A percentile compares a stretch with the other conserved stretches of the same genome.
Conservation (phyloP, 2,797 vertebrate species). For the Picus viridis region DNA sequence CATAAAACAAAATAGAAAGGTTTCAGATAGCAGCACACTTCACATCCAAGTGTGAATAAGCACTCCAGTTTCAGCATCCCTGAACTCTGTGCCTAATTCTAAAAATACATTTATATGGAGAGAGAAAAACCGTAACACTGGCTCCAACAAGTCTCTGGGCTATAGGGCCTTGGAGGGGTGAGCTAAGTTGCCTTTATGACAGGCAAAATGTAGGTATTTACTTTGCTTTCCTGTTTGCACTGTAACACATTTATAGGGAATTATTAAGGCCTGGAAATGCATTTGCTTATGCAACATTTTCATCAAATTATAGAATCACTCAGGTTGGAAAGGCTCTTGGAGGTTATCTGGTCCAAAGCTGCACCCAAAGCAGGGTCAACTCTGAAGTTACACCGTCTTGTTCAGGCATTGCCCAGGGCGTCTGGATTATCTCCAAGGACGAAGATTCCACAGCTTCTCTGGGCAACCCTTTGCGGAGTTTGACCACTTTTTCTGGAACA, state of each 20-base stretch:
- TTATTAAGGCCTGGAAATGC: slow-evolving; percentile 24
- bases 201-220: neutral
- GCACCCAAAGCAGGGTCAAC: neutral
- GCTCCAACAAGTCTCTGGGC: slow-evolving; percentile 27
- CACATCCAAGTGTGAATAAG: neutral
- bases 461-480: neutral
- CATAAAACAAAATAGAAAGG: neutral
- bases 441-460: neutral
- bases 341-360: neutral
- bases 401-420: neutral
- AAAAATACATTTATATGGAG: neutral
- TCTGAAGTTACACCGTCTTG: neutral
- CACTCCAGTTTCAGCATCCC: neutral
- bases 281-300: neutral
- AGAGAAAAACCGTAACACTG: neutral
- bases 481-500: neutral
- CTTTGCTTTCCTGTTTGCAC: slow-evolving; percentile 27
- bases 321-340: neutral
- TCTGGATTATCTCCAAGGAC: neutral
- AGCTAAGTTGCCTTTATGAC: slow-evolving; percentile 5
- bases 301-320: neutral
- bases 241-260: neutral
- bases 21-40: neutral
- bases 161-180: slow-evolving; percentile 18
- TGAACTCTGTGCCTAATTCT: slow-evolving; percentile 13